Percentiles rank a stretch among this genome's conserved stretches.
Conservation (phyloP, 2,797 vertebrate species). For the Dendrocincla fuliginosa region DNA sequence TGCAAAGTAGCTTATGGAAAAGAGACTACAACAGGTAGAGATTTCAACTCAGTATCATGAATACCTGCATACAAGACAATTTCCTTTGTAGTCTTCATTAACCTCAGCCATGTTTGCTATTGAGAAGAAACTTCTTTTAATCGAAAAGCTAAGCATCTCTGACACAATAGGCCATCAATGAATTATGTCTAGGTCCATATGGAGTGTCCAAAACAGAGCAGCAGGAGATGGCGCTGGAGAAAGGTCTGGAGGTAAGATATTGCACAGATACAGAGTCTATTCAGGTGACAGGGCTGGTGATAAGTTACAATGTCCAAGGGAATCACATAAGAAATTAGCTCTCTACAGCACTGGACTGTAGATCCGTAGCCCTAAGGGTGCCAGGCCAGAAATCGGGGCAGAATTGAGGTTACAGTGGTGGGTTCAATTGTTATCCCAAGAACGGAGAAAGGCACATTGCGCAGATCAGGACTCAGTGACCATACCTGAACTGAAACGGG, state of each 20-base stretch:
- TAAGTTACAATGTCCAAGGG: no score
- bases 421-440: not conserved
- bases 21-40: not conserved
- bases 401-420: not conserved
- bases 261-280: no score
- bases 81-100: not conserved
- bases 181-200: not conserved
- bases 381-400: not conserved
- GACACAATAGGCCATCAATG: fast-evolving
- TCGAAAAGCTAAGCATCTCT: not conserved
- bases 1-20: not conserved
- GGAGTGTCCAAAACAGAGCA: not conserved
- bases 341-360: not conserved
- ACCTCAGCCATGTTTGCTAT: not conserved
- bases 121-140: not conserved
- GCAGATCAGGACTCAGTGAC: not conserved
- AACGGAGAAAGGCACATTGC: not conserved
- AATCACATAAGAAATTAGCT: not conserved
- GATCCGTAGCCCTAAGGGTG: not conserved
- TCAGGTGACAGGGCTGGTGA: no score
- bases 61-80: not conserved
- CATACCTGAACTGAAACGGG: not conserved
- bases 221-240: not conserved
- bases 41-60: not conserved
- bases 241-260: not conserved